Percentiles rank a stretch among this genome's conserved stretches.
Conservation (phyloP, 2,888 invertebrate species). For the Acanthosoma haemorrhoidale region DNA sequence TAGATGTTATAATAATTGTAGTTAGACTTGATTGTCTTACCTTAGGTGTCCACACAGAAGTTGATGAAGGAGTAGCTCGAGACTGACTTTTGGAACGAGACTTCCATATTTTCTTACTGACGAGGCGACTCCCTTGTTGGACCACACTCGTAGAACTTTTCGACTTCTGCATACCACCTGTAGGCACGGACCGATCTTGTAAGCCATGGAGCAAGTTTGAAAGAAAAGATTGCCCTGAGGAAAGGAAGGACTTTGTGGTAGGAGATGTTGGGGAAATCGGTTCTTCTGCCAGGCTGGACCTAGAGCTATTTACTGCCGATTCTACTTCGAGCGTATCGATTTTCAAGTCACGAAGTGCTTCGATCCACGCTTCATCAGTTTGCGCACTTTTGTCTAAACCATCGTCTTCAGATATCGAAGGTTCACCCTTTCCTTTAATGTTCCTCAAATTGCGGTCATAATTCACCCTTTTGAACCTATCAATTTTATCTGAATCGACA, state of each 20-base stretch:
- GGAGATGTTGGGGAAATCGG: conserved; percentile 40
- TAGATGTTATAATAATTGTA: too few species aligned
- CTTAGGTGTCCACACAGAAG: conserved; percentile 77
- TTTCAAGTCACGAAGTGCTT: conserved; percentile 62
- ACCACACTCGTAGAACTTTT: conserved; percentile 83
- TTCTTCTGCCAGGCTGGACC: conserved; percentile 49
- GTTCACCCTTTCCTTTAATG: conserved; percentile 71
- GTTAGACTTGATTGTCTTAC: too few species aligned
- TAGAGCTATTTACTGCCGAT: conserved; percentile 44
- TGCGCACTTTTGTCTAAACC: conserved; percentile 70
- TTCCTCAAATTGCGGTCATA: conserved; percentile 79
- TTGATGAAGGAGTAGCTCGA: conserved; percentile 53
- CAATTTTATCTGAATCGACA: conserved; percentile 71
- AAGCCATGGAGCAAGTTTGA: conserved; percentile 58
- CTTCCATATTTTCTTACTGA: conserved; percentile 79
- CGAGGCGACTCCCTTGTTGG: conserved; percentile 62
- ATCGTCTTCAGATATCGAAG: conserved; percentile 72
- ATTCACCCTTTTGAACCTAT: conserved; percentile 80
- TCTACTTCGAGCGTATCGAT: conserved; percentile 51
- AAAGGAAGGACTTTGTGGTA: conserved; percentile 46
- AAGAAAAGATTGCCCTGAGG: conserved; percentile 57
- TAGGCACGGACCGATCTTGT: conserved; percentile 46
- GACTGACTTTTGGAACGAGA: conserved; percentile 78
- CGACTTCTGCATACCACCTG: conserved; percentile 82
- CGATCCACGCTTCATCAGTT: conserved; percentile 71